Base-by-base conservation (phyloP, 2,888 invertebrate species). In the Drosophila lacicola region DNA sequence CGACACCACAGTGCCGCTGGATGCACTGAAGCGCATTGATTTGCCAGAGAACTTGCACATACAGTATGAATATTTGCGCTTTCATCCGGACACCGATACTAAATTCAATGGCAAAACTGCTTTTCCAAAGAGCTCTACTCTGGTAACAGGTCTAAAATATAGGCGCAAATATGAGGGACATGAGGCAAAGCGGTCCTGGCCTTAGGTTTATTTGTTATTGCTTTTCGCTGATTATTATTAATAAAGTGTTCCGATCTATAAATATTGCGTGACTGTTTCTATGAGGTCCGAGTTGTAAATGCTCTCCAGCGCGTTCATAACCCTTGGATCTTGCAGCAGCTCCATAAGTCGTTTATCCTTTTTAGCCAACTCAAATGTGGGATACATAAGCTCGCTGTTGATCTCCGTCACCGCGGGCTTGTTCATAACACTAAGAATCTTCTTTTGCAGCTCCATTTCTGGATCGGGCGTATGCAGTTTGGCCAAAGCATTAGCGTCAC, bases 11-110 rank as follows among this genome's bases (percentile, higher is more conserved):
- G 95, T 95, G 19, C 97, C 97, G 14, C 94, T 95, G 85, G 97
- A 98, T 80, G 94, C 94, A 36, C 90, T 97, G 83, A 94, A 94
- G 70, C 94, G 93, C 66, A 94, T 95, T 90, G 95, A 97, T 34
- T 92, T 98, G 54, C 98, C 98, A 0, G 95, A 96, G 87, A 99
- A 99, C 93, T 92, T 99, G 29, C 96, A 98, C 91, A 94, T 98
- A 4, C 96, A 96, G 90, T 93, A 95, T 66, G 96, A 98, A 49
- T 96, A 97, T 91, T 91, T 95, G 45, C 93, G 98, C 62, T 98
- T 97, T 92, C 94, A 97, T 93, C 97, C 98, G 76, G 96, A 96
- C 17, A 95, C 95, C 0, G 96, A 96, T 87, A 94, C 94, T 0
- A 93, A 93, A 91, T 96, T 96, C 90, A 93, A 94, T 73, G 98